These are phyloP conservation scores for Dicerorhinus sumatrensis DNA, from an alignment of 2,113 vertebrate species.

Conservation along the genomic window DNA sequence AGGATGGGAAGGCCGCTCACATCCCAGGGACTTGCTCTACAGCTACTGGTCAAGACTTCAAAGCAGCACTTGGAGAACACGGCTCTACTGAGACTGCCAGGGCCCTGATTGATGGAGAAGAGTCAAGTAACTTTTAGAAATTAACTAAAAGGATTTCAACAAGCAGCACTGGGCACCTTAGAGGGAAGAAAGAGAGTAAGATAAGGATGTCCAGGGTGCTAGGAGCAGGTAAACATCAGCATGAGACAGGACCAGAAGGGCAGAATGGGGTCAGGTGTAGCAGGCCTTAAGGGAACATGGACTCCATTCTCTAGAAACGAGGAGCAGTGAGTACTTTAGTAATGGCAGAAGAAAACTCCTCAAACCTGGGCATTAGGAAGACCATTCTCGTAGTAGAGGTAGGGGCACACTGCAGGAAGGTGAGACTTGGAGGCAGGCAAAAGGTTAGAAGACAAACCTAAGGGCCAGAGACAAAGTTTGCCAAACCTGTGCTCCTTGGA, in stretches of 20 bases:
- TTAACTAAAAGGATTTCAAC: neutral
- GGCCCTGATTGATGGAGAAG: conserved; percentile 89
- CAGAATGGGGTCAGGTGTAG: neutral
- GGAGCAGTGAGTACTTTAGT: neutral
- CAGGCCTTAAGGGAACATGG: neutral
- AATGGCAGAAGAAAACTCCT: neutral
- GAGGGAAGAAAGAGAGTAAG: neutral
- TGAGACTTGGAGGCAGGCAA: neutral
- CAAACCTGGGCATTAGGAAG: neutral
- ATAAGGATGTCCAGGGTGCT: neutral
- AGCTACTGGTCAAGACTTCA: conserved; percentile 92
- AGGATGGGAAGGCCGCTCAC: conserved; percentile 89
- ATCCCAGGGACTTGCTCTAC: conserved; percentile 87
- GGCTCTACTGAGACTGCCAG: conserved; percentile 92
- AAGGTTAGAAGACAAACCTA: neutral
- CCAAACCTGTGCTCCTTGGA: neutral
- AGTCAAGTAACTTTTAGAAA: neutral
- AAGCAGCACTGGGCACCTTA: neutral
- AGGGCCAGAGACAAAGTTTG: neutral
- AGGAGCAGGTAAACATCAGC: neutral
- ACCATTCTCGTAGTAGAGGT: neutral
- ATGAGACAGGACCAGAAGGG: neutral
- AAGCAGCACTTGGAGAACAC: conserved; percentile 95
- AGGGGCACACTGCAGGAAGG: neutral
- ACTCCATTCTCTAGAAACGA: neutral